Evolutionary conservation across 2,797 vertebrate genomes (phyloP).

Genomic region (Acomys russatus): DNA sequence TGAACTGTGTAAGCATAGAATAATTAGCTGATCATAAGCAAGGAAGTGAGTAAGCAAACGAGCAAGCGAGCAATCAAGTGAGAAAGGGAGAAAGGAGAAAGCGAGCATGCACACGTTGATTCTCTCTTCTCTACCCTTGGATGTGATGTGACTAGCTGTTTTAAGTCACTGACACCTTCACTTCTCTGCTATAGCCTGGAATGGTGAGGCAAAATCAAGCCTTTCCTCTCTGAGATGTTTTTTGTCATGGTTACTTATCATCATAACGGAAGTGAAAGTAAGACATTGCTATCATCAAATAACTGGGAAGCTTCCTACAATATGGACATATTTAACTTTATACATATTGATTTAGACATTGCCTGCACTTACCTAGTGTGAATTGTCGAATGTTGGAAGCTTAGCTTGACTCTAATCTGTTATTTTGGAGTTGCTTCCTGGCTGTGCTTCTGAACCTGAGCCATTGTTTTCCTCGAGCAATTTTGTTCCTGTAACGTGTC

Average conservation of each 20-base stretch:
- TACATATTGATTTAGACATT: background rate
- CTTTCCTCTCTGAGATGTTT: background rate
- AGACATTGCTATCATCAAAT: background rate
- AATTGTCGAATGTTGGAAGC: background rate
- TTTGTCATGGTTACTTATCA: background rate
- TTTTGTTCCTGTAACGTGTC: background rate
- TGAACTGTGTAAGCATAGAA: background rate
- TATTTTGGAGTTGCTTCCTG: background rate
- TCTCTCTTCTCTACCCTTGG: background rate
- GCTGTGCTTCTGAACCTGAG: background rate
- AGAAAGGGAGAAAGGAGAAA: background rate
- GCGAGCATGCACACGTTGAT: background rate
- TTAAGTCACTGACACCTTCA: background rate
- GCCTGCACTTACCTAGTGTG: background rate
- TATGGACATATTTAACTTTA: background rate
- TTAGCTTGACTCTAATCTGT: background rate
- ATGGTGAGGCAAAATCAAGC: background rate
- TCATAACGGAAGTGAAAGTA: background rate
- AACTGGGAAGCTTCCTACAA: background rate
- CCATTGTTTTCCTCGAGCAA: background rate
- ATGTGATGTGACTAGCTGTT: background rate
- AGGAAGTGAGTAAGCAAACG: background rate
- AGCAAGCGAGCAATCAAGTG: background rate
- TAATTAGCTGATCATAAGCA: background rate
- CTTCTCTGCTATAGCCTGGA: too few relatives aligned